Base-by-base conservation (phyloP, 1,140 invertebrate genomes). In the Ruditapes philippinarum region DNA sequence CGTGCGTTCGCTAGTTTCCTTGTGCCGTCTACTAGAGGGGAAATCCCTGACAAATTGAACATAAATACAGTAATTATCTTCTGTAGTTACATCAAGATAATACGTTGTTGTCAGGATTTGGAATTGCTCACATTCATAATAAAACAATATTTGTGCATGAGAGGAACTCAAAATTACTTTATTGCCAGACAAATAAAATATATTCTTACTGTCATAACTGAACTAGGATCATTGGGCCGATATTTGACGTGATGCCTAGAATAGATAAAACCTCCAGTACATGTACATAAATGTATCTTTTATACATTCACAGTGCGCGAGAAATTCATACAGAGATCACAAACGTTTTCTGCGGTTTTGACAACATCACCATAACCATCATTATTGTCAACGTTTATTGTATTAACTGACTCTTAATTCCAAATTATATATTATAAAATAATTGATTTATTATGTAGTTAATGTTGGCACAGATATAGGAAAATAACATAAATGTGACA, bases 41-140 rank as follows among this genome's bases (percentile, higher is more conserved):
- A 65, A 60, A 60, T 36, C 28, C 62, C 36, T 83, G 60, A 83
- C 80, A 83, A 83, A 83, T 83, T 83, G 80, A 49, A 60, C 80
- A 70, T 83, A 83, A 83, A 83, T 83, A 83, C 60, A 33, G 80
- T 83, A 45, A 83, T 83, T 68, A 68, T 40, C 4, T 68, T 68
- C 80, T 42, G 78, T 68, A 42, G 80, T 83, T 83, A 83, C 80
- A 83, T 62, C 60, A 83, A 49, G 40, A 83, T 83, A 83, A 83
- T 83, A 45, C 33, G 31, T 38, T 36, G 54, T 40, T 83, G 80
- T 70, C 80, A 83, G 38, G 12, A 68, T n/a, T 25, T 38, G 62
- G 33, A 60, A 62, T 42, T 62, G 40, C 38, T 38, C 33, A 49
- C 80, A 83, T 83, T 68, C 80, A 83, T 83, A 68, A 83, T 68